Evolutionary conservation across 2,113 vertebrate genomes (phyloP).

Genomic region (Lepus europaeus): DNA sequence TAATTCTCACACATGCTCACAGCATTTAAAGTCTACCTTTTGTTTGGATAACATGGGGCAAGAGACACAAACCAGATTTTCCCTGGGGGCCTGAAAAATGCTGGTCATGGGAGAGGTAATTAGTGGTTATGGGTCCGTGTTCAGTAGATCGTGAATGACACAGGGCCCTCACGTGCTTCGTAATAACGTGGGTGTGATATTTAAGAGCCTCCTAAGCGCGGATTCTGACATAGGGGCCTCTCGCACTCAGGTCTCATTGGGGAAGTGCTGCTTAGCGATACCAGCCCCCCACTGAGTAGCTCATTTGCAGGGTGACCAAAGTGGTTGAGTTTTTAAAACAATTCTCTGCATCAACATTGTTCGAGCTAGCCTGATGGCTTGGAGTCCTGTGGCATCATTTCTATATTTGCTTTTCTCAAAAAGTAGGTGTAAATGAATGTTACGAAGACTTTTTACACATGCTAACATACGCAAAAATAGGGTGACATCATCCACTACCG

Average conservation of each 20-base stretch:
- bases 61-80: neutral
- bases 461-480: neutral
- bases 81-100: neutral
- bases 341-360: conserved; percentile 46
- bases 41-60: neutral
- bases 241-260: neutral
- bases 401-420: neutral
- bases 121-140: neutral
- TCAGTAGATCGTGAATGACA: neutral
- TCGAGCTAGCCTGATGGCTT: neutral
- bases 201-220: neutral
- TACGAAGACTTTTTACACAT: neutral
- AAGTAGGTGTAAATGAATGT: neutral
- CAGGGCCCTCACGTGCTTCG: neutral
- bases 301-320: neutral
- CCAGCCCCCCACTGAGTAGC: conserved; percentile 13
- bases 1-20: neutral
- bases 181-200: neutral
- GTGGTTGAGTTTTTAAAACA: neutral
- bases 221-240: neutral
- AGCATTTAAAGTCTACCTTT: neutral
- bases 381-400: neutral
- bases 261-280: neutral
- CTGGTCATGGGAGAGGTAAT: neutral
- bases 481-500: neutral